These are phyloP conservation scores for Chrysolina haemoptera DNA, from an alignment of 2,888 invertebrate genomes.

Conservation along the genomic window DNA sequence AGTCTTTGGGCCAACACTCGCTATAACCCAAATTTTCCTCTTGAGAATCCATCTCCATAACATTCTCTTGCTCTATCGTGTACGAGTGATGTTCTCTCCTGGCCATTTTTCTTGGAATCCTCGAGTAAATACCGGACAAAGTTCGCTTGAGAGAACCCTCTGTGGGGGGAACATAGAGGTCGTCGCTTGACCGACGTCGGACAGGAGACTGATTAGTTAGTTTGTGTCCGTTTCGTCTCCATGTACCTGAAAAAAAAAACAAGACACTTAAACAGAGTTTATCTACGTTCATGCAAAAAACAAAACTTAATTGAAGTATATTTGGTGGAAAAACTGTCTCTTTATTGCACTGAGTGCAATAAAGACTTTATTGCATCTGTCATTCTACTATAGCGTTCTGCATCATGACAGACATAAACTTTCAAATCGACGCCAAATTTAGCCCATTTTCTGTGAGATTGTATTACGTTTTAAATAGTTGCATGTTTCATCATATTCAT, in stretches of 20 bases:
- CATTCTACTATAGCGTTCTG: no score
- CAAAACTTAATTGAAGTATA: no score
- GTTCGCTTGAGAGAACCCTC: constrained; percentile 59
- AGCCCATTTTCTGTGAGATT: no score
- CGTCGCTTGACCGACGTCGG: constrained; percentile 57
- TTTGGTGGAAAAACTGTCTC: no score
- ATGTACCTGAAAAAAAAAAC: constrained; percentile 74
- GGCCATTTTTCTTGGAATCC: constrained; percentile 58
- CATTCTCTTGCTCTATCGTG: constrained; percentile 38
- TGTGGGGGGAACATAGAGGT: constrained; percentile 57
- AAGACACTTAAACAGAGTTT: neutral
- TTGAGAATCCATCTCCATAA: constrained; percentile 51
- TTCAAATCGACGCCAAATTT: no score
- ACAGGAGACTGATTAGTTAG: constrained; percentile 62
- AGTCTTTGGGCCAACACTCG: constrained; percentile 88
- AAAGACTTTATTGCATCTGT: no score
- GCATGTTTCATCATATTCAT: no score
- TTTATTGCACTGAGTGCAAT: no score
- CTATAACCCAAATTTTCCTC: constrained; percentile 68
- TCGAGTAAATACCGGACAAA: constrained; percentile 56
- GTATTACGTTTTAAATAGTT: no score
- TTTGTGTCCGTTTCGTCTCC: constrained; percentile 70
- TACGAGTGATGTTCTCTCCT: constrained; percentile 46
- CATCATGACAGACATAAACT: no score
- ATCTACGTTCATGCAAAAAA: no score